Conservation (phyloP, 2,113 vertebrate species). For the Petrocephalus microphthalmus region DNA sequence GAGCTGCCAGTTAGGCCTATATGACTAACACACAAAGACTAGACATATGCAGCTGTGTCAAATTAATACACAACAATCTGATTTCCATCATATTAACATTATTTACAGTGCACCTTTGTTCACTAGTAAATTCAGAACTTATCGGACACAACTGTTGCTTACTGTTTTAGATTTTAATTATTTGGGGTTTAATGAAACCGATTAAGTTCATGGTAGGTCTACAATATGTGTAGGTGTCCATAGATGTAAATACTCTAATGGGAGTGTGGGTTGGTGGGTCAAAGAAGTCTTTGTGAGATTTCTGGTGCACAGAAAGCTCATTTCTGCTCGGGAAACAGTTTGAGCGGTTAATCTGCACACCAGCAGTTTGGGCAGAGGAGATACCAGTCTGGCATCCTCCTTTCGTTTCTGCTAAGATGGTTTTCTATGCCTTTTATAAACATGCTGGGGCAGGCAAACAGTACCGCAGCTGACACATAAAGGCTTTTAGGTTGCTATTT, state of each 20-base stretch:
- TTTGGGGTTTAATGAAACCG: not conserved
- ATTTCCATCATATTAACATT: constrained; percentile 28
- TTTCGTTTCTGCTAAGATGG: not conserved
- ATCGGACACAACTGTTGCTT: not conserved
- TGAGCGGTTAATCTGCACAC: not conserved
- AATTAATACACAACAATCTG: not conserved
- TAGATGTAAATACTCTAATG: not conserved
- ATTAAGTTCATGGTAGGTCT: not conserved
- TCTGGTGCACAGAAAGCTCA: not conserved
- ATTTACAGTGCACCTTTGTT: not conserved
- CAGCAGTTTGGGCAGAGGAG: not conserved
- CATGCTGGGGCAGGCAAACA: not conserved
- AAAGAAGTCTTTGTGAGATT: constrained; percentile 3
- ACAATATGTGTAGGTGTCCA: constrained; percentile 25
- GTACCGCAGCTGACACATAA: not conserved
- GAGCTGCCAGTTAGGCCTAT: not conserved
- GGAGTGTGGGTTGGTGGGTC: not conserved
- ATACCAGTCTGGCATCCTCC: not conserved
- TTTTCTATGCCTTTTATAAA: not conserved
- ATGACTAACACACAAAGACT: constrained; percentile 23
- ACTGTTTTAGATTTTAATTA: not conserved
- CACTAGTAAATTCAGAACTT: not conserved
- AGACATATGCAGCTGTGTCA: constrained; percentile 3
- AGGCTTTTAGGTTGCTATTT: not conserved
- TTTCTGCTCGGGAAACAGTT: not conserved